These are phyloP conservation scores for Xestoiulus laeticollis DNA, from an alignment of 2,888 invertebrate genomes.

Conservation along the genomic window DNA sequence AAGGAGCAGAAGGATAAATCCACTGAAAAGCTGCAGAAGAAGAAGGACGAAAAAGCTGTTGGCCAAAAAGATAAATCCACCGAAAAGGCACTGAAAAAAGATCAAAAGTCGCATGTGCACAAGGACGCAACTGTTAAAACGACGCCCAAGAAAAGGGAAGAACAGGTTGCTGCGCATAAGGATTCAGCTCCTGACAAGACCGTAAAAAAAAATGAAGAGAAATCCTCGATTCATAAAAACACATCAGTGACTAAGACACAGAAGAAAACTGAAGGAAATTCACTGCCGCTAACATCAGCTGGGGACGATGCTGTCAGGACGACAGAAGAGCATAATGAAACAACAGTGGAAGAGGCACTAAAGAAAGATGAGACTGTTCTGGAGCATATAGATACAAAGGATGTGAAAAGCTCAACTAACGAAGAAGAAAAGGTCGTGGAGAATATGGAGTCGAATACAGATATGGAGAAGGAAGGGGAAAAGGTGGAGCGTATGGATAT, in stretches of 20 bases:
- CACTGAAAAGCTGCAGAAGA: neutral
- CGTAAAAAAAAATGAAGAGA: neutral
- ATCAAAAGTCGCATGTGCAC: neutral
- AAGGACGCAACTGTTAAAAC: neutral
- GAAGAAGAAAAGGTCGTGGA: neutral
- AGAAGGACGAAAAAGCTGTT: neutral
- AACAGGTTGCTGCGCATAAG: neutral
- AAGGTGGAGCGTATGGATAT: neutral
- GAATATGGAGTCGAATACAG: neutral
- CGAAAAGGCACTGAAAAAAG: neutral
- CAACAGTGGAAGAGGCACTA: neutral
- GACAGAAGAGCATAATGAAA: neutral
- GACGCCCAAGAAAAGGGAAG: neutral
- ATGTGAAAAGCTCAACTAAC: neutral
- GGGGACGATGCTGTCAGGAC: neutral
- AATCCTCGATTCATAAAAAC: neutral
- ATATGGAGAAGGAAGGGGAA: neutral
- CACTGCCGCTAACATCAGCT: neutral
- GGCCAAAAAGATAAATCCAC: neutral
- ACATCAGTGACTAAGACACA: neutral
- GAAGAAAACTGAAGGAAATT: neutral
- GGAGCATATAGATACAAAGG: neutral
- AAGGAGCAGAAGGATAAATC: neutral
- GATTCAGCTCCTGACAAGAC: neutral
- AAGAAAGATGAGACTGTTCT: neutral